Evolutionary conservation across 64 coral and sea anemone species (phyloP).

Genomic region (Acropora yongei): DNA sequence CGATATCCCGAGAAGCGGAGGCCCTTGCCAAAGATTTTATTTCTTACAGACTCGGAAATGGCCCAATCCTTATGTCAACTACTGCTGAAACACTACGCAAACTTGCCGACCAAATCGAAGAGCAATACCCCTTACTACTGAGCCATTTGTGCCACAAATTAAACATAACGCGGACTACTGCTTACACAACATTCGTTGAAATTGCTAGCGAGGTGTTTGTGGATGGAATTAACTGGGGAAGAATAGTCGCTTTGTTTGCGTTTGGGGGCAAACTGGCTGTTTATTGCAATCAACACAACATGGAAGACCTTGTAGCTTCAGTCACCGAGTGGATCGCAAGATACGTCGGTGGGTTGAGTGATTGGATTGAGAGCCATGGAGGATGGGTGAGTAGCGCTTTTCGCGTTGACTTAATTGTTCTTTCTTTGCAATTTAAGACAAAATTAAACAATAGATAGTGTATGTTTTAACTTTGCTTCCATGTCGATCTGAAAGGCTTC

Average conservation of each 20-base stretch:
- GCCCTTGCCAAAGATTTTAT: constrained; percentile 95
- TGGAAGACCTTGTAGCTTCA: constrained; percentile 86
- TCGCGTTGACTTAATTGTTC: not conserved
- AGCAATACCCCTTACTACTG: constrained; percentile 81
- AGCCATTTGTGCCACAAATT: constrained; percentile 94
- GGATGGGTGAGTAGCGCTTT: constrained; percentile 92
- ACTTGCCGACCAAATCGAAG: constrained; percentile 98
- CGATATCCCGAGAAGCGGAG: constrained; percentile 60
- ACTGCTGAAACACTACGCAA: constrained; percentile 90
- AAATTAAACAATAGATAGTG: not conserved
- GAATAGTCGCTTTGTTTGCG: constrained; percentile 95
- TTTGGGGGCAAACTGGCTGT: constrained; percentile 95
- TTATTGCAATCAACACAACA: constrained; percentile 91
- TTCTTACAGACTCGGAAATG: constrained; percentile 88
- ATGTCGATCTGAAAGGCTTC: too few species aligned
- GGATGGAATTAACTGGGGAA: constrained; percentile 98
- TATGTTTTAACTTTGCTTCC: too few species aligned
- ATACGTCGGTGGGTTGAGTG: constrained; percentile 79
- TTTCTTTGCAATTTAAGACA: not conserved
- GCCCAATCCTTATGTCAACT: constrained; percentile 67
- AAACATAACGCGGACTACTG: constrained; percentile 85
- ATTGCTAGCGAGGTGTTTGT: constrained; percentile 95
- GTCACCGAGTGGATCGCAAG: constrained; percentile 85
- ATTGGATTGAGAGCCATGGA: constrained; percentile 94
- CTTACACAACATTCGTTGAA: constrained; percentile 88